A percentile compares a stretch with the other conserved stretches of the same genome.
phyloP scores from a whole-genome alignment of 2,113 vertebrate species.

The Ancistrus triradiatus region DNA sequence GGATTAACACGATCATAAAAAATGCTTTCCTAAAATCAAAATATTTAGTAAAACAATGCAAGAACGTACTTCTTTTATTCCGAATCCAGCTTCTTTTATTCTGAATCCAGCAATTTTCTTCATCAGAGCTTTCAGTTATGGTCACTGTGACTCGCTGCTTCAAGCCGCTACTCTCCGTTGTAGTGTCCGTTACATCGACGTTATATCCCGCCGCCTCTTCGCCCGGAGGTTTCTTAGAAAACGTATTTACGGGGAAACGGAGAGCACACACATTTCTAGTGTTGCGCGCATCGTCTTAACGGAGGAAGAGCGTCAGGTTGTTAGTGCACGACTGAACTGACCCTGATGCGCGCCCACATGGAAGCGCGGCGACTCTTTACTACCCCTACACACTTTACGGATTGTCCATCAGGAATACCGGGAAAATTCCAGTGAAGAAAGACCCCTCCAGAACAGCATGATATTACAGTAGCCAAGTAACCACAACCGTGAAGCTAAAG shows the following conservation, averaged over 20 bases:
- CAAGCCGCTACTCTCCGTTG: background rate
- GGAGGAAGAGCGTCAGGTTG: no score
- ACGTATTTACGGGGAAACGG: no score
- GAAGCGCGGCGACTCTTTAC: no score
- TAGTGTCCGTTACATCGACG: no score
- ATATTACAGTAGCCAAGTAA: no score
- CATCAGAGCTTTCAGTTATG: slow-evolving; percentile 43
- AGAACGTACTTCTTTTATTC: slow-evolving; percentile 67
- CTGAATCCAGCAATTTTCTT: slow-evolving; percentile 56
- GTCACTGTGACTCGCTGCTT: slow-evolving; percentile 6
- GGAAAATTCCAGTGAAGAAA: background rate
- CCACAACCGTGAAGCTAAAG: no score
- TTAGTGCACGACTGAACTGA: no score
- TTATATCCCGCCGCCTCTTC: background rate
- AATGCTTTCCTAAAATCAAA: background rate
- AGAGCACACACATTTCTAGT: no score
- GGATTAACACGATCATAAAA: no score
- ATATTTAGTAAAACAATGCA: background rate
- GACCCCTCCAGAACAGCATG: background rate
- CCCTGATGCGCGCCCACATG: no score
- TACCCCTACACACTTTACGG: no score
- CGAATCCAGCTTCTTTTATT: slow-evolving; percentile 54
- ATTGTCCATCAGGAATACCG: no score
- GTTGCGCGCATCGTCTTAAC: background rate
- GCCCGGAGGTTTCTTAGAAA: background rate